Evolutionary conservation across 2,113 vertebrate genomes (phyloP).

Genomic region (Myotis brandtii): DNA sequence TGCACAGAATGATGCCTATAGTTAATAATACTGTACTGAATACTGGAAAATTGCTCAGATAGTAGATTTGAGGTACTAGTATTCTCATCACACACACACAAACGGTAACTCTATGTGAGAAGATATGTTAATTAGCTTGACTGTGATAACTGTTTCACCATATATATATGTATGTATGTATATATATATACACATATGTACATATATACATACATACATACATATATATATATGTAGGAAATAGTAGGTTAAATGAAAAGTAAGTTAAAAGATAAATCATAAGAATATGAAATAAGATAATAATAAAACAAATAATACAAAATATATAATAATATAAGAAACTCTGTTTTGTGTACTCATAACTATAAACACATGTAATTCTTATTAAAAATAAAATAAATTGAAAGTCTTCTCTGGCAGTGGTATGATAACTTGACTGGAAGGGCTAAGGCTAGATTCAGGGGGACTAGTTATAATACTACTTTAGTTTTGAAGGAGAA

Average conservation of each 20-base stretch:
- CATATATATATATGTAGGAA: accelerated
- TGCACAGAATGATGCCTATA: neutral
- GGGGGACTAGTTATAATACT: neutral
- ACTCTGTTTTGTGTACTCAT: neutral
- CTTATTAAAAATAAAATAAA: neutral
- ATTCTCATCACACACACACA: neutral
- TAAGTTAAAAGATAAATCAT: neutral
- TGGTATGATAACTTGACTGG: neutral
- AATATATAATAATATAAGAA: neutral
- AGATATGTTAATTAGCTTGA: neutral
- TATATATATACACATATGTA: neutral
- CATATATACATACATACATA: neutral
- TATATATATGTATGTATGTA: neutral
- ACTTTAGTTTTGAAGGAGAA: neutral
- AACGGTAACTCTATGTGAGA: neutral
- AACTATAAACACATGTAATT: neutral
- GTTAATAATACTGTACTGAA: neutral
- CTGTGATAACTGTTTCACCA: neutral
- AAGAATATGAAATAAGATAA: neutral
- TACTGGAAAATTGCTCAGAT: neutral
- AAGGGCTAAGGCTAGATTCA: neutral
- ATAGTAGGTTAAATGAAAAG: neutral
- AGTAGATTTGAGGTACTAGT: neutral
- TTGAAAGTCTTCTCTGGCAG: neutral
- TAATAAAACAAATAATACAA: neutral